A percentile compares a stretch with the other conserved stretches of the same genome.
These are phyloP conservation scores for Pheucticus melanocephalus DNA, from an alignment of 2,113 vertebrate species.

Conservation along the genomic window DNA sequence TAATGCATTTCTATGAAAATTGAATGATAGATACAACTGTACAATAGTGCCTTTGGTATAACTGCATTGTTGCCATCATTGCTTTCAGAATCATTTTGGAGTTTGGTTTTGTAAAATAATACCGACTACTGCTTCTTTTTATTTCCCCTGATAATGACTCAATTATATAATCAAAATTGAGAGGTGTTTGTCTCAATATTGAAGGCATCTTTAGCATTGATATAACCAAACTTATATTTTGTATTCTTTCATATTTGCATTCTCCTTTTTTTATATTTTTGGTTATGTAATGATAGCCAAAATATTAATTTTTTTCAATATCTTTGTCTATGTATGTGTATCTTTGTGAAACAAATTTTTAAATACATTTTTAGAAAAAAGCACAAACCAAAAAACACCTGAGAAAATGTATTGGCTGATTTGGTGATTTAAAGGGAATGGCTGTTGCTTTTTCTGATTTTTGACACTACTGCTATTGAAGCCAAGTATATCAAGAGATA, in stretches of 20 bases:
- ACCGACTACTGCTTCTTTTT: background rate
- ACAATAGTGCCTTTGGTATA: background rate
- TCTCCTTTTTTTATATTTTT: background rate
- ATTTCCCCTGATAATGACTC: background rate
- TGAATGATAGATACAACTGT: background rate
- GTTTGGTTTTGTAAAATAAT: background rate
- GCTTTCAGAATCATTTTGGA: background rate
- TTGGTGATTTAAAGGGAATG: background rate
- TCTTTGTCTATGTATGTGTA: background rate
- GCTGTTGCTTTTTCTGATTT: background rate
- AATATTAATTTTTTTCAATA: background rate
- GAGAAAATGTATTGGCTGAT: background rate
- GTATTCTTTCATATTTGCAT: background rate
- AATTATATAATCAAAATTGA: background rate
- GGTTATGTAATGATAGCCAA: background rate
- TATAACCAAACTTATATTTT: background rate
- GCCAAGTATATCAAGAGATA: background rate
- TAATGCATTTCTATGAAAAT: background rate
- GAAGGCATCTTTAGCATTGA: background rate
- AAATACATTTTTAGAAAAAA: background rate
- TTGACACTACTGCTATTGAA: background rate
- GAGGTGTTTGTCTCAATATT: background rate
- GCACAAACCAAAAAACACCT: background rate
- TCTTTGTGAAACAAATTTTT: background rate
- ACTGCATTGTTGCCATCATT: background rate